Evolutionary conservation across 2,113 vertebrate genomes (phyloP), one percentile per base, ranked within the genome.

Genomic region (Petromus typicus): DNA sequence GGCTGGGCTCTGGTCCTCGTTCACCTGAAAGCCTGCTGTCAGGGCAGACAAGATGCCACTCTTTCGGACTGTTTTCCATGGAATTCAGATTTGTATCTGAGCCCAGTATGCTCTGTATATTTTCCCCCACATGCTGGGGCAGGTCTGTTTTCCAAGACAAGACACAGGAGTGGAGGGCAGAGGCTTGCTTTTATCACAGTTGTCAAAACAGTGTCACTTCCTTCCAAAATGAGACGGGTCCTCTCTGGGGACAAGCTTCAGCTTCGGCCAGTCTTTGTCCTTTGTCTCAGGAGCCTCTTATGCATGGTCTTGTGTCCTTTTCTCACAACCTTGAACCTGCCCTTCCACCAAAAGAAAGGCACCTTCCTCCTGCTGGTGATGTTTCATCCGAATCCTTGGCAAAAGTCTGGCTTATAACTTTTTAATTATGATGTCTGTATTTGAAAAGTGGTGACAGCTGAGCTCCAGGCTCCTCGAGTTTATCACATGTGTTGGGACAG

Each of bases 391-490:
- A 97, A 61, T 90, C 59, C 71, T 93, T 97, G 94, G 89, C 87
- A 91, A 92, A 96, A 86, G 57, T 59, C 27, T 87, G 85, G 56
- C 86, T 85, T 95, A 64, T 66, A 85, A 64, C 90, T 97, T 97
- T 98, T 98, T 92, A 96, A 98, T 98, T 97, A 98, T 97, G 84
- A 97, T 73, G 81, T 91, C 64, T 95, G 56, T 96, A 97, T 98
- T 98, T 98, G 95, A 98, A 98, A 95, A 91, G 97, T 95, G 97
- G 98, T 98, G 98, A 98, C 96, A 98, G 94, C 67, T 51, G 69
- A 61, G 87, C 96, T 98, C 86, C 93, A 86, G 96, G 86, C 97
- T 96, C 57, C 71, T 95, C 89, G 95, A 86, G 89, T 97, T 98
- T 94, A 89, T 97, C 95, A 45, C 4, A 0, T 80, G 71, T 91